phyloP scores from a whole-genome alignment of 1,140 invertebrate genomes.

The Aphidius gifuensis region DNA sequence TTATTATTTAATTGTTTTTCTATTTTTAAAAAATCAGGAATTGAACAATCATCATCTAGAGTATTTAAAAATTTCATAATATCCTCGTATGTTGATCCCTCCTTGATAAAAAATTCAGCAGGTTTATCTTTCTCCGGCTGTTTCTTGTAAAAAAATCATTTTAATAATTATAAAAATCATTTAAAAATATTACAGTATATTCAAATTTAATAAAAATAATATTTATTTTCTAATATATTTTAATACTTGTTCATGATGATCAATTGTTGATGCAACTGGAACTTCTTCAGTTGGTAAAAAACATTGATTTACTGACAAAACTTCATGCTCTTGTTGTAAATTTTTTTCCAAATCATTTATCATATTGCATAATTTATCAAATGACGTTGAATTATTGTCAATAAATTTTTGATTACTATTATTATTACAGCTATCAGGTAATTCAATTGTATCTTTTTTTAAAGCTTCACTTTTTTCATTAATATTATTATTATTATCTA shows the following conservation, averaged over 20 bases:
- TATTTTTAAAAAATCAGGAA: conserved; percentile 20
- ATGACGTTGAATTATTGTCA: conserved; percentile 35
- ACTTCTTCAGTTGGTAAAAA: conserved; percentile 4
- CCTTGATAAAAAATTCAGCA: conserved; percentile 11
- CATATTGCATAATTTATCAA: conserved; percentile 43
- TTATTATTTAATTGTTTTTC: conserved; percentile 16
- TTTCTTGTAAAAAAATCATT: conserved; percentile 29
- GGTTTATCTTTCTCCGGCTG: conserved; percentile 41
- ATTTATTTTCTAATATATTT: background rate
- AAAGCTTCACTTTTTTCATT: conserved; percentile 1
- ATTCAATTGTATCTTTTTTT: conserved; percentile 10
- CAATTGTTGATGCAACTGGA: background rate
- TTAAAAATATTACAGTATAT: background rate
- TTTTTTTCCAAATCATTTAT: conserved; percentile 42
- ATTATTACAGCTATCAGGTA: conserved; percentile 20
- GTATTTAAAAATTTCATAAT: conserved; percentile 44
- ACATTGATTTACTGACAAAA: conserved; percentile 7
- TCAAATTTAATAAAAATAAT: background rate
- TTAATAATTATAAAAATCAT: conserved; percentile 5
- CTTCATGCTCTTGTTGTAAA: conserved; percentile 8
- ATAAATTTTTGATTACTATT: conserved; percentile 46
- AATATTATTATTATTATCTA: conserved; percentile 6
- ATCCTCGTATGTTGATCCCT: conserved; percentile 42
- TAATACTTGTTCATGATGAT: conserved; percentile 10
- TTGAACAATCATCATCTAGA: conserved; percentile 33